A percentile compares a stretch with the other conserved stretches of the same genome.
phyloP scores from a whole-genome alignment of 2,888 invertebrate species.

The Notodonta dromedarius region DNA sequence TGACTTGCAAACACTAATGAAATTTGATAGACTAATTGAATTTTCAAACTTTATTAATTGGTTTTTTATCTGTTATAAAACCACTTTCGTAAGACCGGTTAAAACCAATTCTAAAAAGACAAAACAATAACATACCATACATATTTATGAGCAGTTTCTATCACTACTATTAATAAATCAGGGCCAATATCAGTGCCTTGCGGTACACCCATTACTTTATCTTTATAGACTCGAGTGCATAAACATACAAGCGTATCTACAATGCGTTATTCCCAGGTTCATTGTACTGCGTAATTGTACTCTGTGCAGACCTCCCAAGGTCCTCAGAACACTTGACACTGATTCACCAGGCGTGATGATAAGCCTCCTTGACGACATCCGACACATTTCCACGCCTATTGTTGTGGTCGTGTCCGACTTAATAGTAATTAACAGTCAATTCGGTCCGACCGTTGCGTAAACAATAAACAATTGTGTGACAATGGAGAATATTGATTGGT shows the following conservation, averaged over 20 bases:
- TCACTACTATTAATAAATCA: not conserved
- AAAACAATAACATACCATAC: no score
- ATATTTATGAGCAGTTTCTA: no score
- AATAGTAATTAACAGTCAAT: conserved; percentile 43
- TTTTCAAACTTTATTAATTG: no score
- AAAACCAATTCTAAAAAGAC: no score
- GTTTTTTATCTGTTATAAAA: no score
- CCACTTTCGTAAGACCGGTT: no score
- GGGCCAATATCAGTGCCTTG: conserved; percentile 33
- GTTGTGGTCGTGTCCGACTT: conserved; percentile 41
- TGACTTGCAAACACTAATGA: no score
- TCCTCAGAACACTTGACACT: conserved; percentile 61
- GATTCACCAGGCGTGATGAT: conserved; percentile 59
- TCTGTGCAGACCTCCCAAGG: conserved; percentile 44
- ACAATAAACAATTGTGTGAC: conserved; percentile 10
- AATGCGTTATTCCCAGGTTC: conserved; percentile 43
- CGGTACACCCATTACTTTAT: conserved; percentile 32
- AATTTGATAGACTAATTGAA: no score
- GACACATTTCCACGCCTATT: conserved; percentile 53
- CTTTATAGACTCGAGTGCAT: conserved; percentile 30
- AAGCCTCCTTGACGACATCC: conserved; percentile 70
- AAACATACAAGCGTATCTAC: conserved; percentile 23
- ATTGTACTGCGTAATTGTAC: conserved; percentile 49
- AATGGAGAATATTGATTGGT: not conserved
- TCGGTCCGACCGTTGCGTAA: conserved; percentile 13